Evolutionary conservation across 2,113 vertebrate species (phyloP).

Genomic region (Micromys minutus): DNA sequence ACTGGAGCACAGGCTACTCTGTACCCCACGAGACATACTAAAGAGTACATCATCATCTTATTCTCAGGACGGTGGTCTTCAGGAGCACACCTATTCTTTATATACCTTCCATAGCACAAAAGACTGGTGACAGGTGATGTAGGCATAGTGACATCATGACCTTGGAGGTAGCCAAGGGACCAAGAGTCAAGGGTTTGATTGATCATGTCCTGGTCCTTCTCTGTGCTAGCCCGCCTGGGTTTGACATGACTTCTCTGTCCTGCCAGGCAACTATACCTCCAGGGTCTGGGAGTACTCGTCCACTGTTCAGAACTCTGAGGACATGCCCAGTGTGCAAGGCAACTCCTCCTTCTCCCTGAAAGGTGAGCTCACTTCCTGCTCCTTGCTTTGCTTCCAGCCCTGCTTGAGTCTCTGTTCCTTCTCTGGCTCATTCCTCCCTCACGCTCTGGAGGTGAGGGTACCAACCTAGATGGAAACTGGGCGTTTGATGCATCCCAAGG

Average conservation of each 20-base stretch:
- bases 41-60: not conserved
- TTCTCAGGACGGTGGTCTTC: not conserved
- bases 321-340: constrained; percentile 81
- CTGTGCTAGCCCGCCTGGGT: fast-evolving
- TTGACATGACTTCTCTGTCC: constrained; percentile 63
- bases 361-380: constrained; percentile 78
- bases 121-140: not conserved
- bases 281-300: constrained; percentile 88
- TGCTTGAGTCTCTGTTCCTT: not conserved
- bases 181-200: not conserved
- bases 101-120: not conserved
- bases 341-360: constrained; percentile 84
- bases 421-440: not conserved
- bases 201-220: too few species aligned
- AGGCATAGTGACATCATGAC: not conserved
- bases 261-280: constrained; percentile 86
- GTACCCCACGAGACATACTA: not conserved
- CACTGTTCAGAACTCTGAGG: constrained; percentile 84
- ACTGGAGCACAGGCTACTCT: not conserved
- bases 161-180: not conserved
- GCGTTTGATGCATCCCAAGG: not conserved
- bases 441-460: not conserved
- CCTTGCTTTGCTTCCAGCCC: not conserved
- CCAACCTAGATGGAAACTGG: fast-evolving
- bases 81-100: not conserved